Evolutionary conservation across 2,797 vertebrate species (phyloP), one percentile per base, ranked within the genome.

Genomic region (Anas capensis): DNA sequence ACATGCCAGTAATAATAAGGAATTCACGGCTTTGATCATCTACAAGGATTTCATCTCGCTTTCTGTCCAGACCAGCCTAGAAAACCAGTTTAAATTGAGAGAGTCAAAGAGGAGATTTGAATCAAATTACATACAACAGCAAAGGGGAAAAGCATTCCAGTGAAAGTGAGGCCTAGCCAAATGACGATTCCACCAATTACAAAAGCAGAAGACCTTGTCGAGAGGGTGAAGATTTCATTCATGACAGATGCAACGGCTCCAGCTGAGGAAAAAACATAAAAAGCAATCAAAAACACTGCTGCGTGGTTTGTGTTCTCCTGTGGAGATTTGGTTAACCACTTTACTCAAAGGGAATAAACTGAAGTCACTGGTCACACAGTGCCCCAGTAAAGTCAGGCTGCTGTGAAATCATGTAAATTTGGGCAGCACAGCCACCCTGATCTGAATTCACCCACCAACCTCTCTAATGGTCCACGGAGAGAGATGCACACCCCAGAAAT

Each of bases 181-280:
- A 99, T 97, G 96, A 99, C 80, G 16, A 97, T 98, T 64, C 99
- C 98, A 14, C 97, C 98, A 26, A 99, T 97, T 97, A 98, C 98
- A 91, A 98, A 98, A 70, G 99, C 99, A 0, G 99, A 98, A 3
- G 99, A 98, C 16, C 98, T 98, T 61, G 98, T 95, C 0, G 97
- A 97, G 85, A 99, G 99, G 65, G 98, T 98, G 97, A 99, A 99
- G 66, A 99, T 97, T 97, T 99, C 99, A 2, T 98, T 98, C 69
- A 98, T 98, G 75, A 99, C 94, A 76, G 99, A 91, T 13, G 97
- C 94, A 2, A 98, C 98, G 5, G 98, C 99, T 66, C 99, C 99
- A 73, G 99, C 99, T 99, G 94, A 84, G 83, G 76, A 79, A 40
- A 92, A 65, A 46, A 2, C 6, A 27, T 26, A 2, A 85, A 76